phyloP scores from a whole-genome alignment of 2,797 vertebrate species.

The Siniperca scherzeri region DNA sequence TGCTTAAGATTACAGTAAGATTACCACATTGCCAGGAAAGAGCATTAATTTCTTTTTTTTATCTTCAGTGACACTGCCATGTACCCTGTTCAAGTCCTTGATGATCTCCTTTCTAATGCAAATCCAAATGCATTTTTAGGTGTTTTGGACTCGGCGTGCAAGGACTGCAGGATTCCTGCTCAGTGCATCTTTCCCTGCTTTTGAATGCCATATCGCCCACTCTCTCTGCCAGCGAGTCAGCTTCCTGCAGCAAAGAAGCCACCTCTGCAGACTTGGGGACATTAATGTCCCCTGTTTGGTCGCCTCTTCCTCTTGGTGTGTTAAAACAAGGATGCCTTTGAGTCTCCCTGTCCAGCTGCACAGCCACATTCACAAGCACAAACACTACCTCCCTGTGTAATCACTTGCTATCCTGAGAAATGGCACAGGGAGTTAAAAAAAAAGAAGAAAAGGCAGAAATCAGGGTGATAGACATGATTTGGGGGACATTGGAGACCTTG shows the following conservation, averaged over 20 bases:
- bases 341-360: slow-evolving; percentile 86
- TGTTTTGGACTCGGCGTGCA: slow-evolving; percentile 66
- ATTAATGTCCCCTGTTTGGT: slow-evolving; percentile 84
- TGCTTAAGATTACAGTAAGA: slow-evolving; percentile 70
- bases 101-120: slow-evolving; percentile 23
- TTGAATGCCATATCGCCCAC: slow-evolving; percentile 72
- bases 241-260: slow-evolving; percentile 81
- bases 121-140: slow-evolving; percentile 41
- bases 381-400: slow-evolving; percentile 86
- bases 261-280: slow-evolving; percentile 81
- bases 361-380: slow-evolving; percentile 77
- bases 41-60: slow-evolving; percentile 12
- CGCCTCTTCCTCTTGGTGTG: slow-evolving; percentile 79
- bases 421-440: slow-evolving; percentile 61
- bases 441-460: slow-evolving; percentile 58
- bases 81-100: background rate
- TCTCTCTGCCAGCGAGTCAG: slow-evolving; percentile 70
- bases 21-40: slow-evolving; percentile 60
- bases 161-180: slow-evolving; percentile 47
- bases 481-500: slow-evolving; percentile 20
- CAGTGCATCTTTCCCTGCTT: slow-evolving; percentile 64
- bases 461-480: slow-evolving; percentile 53
- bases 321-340: slow-evolving; percentile 87
- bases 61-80: slow-evolving; percentile 26
- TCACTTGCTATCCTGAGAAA: slow-evolving; percentile 68